These are phyloP conservation scores for Epirrita christyi DNA, from an alignment of 2,888 invertebrate genomes.

Conservation along the genomic window DNA sequence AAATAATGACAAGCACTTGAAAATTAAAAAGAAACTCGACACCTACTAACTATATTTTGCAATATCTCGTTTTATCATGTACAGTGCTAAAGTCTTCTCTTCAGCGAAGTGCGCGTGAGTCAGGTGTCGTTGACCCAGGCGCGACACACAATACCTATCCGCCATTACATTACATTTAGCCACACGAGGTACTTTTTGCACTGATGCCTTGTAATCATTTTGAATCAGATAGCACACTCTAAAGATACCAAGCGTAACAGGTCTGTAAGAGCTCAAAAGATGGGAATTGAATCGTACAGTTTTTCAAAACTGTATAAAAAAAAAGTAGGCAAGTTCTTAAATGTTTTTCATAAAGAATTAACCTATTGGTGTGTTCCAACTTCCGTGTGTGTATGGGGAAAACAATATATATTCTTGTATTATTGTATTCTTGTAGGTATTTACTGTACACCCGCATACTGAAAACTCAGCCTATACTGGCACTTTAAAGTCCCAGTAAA, in stretches of 20 bases:
- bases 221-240: conserved; percentile 14
- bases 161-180: conserved; percentile 62
- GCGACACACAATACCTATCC: conserved; percentile 68
- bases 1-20: no score
- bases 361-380: no score
- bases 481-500: no score
- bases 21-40: background rate
- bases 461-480: no score
- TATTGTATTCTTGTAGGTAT: no score
- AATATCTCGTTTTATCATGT: conserved; percentile 55
- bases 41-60: conserved; percentile 6
- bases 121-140: conserved; percentile 77
- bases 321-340: no score
- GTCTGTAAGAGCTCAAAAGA: background rate
- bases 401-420: no score
- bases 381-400: no score
- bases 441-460: no score
- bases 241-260: background rate
- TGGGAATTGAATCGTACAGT: background rate
- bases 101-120: conserved; percentile 69
- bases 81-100: conserved; percentile 58
- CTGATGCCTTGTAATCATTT: conserved; percentile 19
- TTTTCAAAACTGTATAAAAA: no score
- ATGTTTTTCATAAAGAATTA: no score
- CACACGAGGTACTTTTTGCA: conserved; percentile 36